These are phyloP conservation scores for Paramormyrops hopkinsi DNA, from an alignment of 2,797 vertebrate genomes.

Conservation along the genomic window DNA sequence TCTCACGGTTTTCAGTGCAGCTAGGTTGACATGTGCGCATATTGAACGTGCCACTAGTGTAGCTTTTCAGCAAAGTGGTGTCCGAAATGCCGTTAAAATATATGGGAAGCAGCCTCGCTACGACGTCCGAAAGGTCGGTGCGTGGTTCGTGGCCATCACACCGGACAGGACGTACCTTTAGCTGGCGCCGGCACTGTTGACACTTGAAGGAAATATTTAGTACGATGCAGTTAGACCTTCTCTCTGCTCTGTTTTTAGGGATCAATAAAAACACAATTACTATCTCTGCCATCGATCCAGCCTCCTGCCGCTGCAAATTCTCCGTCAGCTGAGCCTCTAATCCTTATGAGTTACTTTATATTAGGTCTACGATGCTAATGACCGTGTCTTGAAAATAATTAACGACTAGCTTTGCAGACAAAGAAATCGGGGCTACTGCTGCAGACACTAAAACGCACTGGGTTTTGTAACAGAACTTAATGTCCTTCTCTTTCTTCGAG, in stretches of 20 bases:
- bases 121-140: background rate
- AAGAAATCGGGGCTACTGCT: slow-evolving; percentile 17
- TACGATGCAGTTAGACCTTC: slow-evolving; percentile 18
- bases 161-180: background rate
- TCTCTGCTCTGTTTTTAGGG: slow-evolving; percentile 45
- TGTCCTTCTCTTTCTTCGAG: background rate
- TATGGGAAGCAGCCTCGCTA: background rate
- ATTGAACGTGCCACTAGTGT: background rate
- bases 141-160: background rate
- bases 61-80: background rate
- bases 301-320: slow-evolving; percentile 35
- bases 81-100: background rate
- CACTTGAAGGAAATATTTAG: slow-evolving; percentile 25
- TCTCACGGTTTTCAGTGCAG: background rate
- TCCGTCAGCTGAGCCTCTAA: slow-evolving; percentile 24
- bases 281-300: slow-evolving; percentile 49
- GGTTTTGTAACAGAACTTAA: background rate
- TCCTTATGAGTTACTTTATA: slow-evolving; percentile 24
- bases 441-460: background rate
- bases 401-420: slow-evolving; percentile 16
- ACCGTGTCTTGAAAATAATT: slow-evolving; percentile 23
- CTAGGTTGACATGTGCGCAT: background rate
- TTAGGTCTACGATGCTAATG: slow-evolving; percentile 20
- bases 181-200: background rate
- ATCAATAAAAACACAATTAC: slow-evolving; percentile 43